These are phyloP conservation scores for Nothoprocta perdicaria DNA, from an alignment of 2,113 vertebrate species.

Conservation along the genomic window DNA sequence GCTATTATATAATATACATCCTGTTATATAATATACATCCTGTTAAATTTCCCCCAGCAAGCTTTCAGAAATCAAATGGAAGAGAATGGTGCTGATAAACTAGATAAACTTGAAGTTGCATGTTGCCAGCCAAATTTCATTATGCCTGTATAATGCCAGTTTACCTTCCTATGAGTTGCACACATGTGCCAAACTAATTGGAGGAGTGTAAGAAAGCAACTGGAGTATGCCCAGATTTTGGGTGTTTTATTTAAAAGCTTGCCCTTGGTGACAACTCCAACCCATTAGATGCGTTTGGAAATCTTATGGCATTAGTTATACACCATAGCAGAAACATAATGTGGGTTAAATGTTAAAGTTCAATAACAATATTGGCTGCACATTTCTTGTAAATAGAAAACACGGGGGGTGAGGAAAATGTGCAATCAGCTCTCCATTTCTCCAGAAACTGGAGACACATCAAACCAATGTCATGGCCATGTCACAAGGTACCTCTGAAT, in stretches of 20 bases:
- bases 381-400: background rate
- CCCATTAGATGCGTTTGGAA: background rate
- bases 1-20: background rate
- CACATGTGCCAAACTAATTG: background rate
- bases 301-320: background rate
- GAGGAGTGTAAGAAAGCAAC: background rate
- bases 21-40: background rate
- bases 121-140: constrained; percentile 11
- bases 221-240: background rate
- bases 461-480: background rate
- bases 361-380: background rate
- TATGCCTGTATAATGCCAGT: background rate
- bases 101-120: background rate
- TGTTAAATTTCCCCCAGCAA: background rate
- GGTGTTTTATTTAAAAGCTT: constrained; percentile 40
- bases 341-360: background rate
- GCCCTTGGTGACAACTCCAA: background rate
- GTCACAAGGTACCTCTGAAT: background rate
- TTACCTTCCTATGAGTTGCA: background rate
- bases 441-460: background rate
- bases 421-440: background rate
- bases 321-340: background rate
- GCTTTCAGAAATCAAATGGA: background rate
- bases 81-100: background rate
- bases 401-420: background rate